These are phyloP conservation scores for Drosophila kambysellisi DNA, from an alignment of 2,888 invertebrate genomes.

Conservation along the genomic window DNA sequence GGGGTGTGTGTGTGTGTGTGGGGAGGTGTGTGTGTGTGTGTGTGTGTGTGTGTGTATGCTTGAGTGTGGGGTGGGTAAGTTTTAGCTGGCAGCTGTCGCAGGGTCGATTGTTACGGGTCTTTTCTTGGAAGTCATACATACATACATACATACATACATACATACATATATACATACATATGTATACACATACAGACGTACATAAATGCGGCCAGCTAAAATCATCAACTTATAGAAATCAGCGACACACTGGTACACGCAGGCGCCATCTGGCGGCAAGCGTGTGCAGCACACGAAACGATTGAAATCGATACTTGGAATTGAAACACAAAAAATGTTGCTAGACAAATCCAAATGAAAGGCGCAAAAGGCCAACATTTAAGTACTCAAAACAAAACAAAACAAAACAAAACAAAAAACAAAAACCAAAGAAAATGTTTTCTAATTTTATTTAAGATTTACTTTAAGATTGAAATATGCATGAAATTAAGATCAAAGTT, in stretches of 20 bases:
- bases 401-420: neutral
- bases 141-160: neutral
- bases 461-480: neutral
- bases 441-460: neutral
- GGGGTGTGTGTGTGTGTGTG: neutral
- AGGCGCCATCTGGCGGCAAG: constrained; percentile 43
- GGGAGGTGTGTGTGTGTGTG: constrained; percentile 7
- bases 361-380: neutral
- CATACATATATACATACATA: neutral
- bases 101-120: constrained; percentile 4
- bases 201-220: constrained; percentile 31
- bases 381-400: neutral
- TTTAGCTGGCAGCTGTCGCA: constrained; percentile 8
- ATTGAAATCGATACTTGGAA: constrained; percentile 28
- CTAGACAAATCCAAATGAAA: neutral
- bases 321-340: constrained; percentile 1
- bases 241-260: constrained; percentile 26
- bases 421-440: neutral
- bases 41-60: neutral
- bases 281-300: constrained; percentile 15
- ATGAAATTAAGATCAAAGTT: neutral
- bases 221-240: constrained; percentile 39
- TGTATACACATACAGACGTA: neutral
- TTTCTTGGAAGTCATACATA: constrained; percentile 13
- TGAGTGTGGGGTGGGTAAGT: neutral